These are phyloP conservation scores for Drosophila mimetica DNA, from an alignment of 2,888 invertebrate species.

Conservation along the genomic window DNA sequence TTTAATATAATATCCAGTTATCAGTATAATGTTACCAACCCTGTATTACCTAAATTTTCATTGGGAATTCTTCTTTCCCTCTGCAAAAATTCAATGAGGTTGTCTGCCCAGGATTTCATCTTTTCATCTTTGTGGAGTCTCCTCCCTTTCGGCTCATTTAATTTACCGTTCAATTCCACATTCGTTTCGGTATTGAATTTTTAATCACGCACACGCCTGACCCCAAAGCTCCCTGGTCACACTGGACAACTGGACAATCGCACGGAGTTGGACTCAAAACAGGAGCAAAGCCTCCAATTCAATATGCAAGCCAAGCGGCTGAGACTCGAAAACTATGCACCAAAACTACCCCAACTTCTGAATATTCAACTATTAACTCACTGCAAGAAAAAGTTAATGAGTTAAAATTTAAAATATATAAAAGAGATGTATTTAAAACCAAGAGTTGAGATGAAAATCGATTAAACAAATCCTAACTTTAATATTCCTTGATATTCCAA, in stretches of 20 bases:
- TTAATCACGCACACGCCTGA: conserved; percentile 79
- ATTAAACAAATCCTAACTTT: no score
- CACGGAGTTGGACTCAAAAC: conserved; percentile 13
- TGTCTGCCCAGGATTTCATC: background rate
- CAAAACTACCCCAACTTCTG: conserved; percentile 41
- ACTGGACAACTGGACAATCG: conserved; percentile 9
- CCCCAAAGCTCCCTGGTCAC: conserved; percentile 43
- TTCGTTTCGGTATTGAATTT: conserved; percentile 82
- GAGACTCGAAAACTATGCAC: conserved; percentile 61
- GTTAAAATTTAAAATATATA: no score
- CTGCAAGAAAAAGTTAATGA: conserved; percentile 7
- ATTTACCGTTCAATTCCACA: conserved; percentile 82
- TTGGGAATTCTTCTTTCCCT: no score
- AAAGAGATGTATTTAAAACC: no score
- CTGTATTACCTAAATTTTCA: no score
- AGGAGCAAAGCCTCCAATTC: conserved; percentile 47
- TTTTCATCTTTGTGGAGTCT: background rate
- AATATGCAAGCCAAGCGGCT: conserved; percentile 66
- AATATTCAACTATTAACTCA: conserved; percentile 20
- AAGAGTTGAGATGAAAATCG: no score
- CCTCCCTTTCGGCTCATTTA: conserved; percentile 66
- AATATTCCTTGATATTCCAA: no score
- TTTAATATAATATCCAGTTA: no score
- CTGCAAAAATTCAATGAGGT: background rate
- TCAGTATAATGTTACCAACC: no score